Evolutionary conservation across 2,113 vertebrate genomes (phyloP).

Genomic region (Pantherophis guttatus): DNA sequence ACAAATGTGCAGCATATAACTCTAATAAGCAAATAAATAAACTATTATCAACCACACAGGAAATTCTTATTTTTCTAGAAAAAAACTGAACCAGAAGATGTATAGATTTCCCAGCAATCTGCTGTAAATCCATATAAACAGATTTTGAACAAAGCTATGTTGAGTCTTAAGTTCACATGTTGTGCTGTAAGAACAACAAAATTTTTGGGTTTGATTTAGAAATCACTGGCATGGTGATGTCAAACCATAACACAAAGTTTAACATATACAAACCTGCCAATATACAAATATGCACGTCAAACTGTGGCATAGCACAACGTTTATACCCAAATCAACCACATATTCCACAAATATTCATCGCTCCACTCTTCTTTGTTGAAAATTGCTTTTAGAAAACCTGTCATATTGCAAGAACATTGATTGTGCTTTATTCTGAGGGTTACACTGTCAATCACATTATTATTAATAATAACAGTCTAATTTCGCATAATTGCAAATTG

Average conservation of each 20-base stretch:
- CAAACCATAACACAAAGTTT: neutral
- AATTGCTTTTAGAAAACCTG: constrained; percentile 36
- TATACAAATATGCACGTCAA: neutral
- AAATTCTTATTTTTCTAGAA: neutral
- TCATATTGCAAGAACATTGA: constrained; percentile 2
- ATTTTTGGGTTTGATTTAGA: neutral
- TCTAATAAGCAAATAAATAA: neutral
- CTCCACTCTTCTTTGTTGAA: constrained; percentile 20
- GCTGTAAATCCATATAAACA: neutral
- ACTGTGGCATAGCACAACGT: neutral
- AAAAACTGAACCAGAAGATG: neutral
- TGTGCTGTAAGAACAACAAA: neutral
- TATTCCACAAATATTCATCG: neutral
- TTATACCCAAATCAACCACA: neutral
- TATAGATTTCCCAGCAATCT: neutral
- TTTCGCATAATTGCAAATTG: constrained; percentile 47
- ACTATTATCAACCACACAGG: neutral
- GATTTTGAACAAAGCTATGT: neutral
- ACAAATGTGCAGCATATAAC: neutral
- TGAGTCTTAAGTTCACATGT: neutral
- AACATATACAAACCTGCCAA: neutral
- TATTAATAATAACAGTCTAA: constrained; percentile 37
- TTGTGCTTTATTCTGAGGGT: constrained; percentile 34
- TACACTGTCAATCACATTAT: constrained; percentile 41
- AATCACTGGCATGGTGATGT: neutral